These are phyloP conservation scores for Centropyge bicolor DNA, from an alignment of 2,797 vertebrate species.

Conservation along the genomic window DNA sequence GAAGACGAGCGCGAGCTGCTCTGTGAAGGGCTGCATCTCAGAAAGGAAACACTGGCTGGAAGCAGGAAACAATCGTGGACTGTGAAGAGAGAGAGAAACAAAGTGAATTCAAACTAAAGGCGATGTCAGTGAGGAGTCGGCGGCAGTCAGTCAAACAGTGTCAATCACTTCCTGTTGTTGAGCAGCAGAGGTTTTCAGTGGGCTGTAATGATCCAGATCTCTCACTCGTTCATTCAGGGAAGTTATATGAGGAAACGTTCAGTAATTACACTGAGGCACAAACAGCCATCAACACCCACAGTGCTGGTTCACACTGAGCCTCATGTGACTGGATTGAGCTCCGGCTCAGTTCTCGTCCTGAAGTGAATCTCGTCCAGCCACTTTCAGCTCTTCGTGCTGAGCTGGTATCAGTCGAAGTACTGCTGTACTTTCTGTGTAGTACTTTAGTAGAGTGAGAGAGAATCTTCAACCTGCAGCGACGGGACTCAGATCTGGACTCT, in stretches of 20 bases:
- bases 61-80: conserved; percentile 22
- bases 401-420: no score
- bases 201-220: neutral
- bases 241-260: conserved; percentile 2
- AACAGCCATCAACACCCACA: conserved; percentile 19
- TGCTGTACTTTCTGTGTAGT: neutral
- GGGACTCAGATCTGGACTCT: no score
- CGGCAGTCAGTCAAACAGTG: neutral
- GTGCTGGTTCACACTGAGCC: conserved; percentile 16
- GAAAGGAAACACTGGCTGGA: conserved; percentile 24
- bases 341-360: no score
- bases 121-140: neutral
- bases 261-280: neutral
- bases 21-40: conserved; percentile 39
- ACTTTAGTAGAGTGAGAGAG: neutral
- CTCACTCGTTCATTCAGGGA: neutral
- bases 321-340: conserved; percentile 1
- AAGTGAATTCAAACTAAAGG: neutral
- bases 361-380: no score
- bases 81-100: neutral
- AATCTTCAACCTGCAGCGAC: neutral
- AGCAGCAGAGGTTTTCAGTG: neutral
- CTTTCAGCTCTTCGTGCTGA: neutral
- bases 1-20: conserved; percentile 28
- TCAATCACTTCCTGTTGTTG: neutral